Base-by-base conservation (phyloP, 2,113 vertebrate species). In the Anhinga anhinga region DNA sequence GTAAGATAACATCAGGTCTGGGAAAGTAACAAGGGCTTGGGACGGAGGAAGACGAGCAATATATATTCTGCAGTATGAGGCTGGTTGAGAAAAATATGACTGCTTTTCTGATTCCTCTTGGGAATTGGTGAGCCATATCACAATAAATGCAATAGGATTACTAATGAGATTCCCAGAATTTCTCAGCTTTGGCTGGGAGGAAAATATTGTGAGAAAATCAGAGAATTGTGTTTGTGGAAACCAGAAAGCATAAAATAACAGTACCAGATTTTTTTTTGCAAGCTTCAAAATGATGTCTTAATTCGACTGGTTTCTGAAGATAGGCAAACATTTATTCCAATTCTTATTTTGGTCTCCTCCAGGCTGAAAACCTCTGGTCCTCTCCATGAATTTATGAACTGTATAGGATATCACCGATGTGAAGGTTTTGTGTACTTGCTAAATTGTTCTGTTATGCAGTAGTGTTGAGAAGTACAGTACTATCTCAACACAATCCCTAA, bases 161-260 rank as follows among this genome's bases (percentile, higher is more conserved):
- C 58, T 91, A 79, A 95, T 95, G 95, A 94, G 84, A 95, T 91
- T 95, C 91, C 74, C 96, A 95, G 94, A 73, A 93, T 96, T 94
- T 93, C 78, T 91, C 74, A 73, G 91, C 84, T 96, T 91, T 96
- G 89, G 55, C 84, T 90, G 67, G 56, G 82, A 70, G 63, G 62
- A 88, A 66, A 95, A 93, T 78, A 53, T 32, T 93, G 82, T 93
- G 96, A 96, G 93, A 95, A 97, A 88, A 86, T 92, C 76, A 63
- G 74, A 80, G 72, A 86, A 86, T 93, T 96, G 71, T 95, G 84
- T 89, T 94, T 93, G 91, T 62, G 26, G 59, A 97, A 90, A 95
- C 36, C 84, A 96, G 70, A 94, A 89, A 77, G 50, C 78, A 88
- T 87, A 86, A 95, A 94, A 91, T 91, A 93, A 94, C 87, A 93